Base-by-base conservation (phyloP, 2,113 vertebrate species). In the Poeciliopsis turrubarensis region DNA sequence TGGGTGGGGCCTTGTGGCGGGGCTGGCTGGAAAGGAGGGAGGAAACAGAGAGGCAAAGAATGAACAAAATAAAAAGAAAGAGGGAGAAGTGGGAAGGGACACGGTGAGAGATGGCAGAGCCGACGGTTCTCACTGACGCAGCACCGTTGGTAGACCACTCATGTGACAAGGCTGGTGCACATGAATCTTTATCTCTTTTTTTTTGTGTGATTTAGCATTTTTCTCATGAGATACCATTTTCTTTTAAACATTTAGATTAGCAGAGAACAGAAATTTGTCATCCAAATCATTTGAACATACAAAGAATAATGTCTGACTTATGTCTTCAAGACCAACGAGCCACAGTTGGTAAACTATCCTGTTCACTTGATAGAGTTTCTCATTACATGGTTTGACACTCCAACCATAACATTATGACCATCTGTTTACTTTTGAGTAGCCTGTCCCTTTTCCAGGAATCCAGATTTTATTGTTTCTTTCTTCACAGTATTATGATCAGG, bases 1-100 rank as follows among this genome's bases (percentile, higher is more conserved):
- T 91, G 82, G 89, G 92, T 91, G 92, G 88, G 86, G 89, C 86
- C 63, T 69, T 88, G 86, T 88, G 86, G 78, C 79, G 83, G 79
- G 81, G 83, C 83, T 87, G 92, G 79, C 69, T 85, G 78, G 86
- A 69, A 74, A 74, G 65, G 65, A 79, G 78, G 75, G 82, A 81
- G 79, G 88, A 88, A 84, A 82, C 72, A 81, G 71, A 73, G 66
- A 80, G 67, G 75, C 11, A 1, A 70, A 72, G 67, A 74, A n/a
- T 75, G 76, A 75, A 68, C 37, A 54, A 65, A 22, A 60, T 26
- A 57, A 70, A 29, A 67, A 79, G 51, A 72, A 37, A 70, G 39
- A 71, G 81, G 65, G 65, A 72, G 61, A 79, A 37, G 60, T 65
- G 72, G 70, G 67, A 79, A 70, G 64, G 79, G 75, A 77, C 44